Evolutionary conservation across 2,113 vertebrate genomes (phyloP).

Genomic region (Phalacrocorax brasilianus): DNA sequence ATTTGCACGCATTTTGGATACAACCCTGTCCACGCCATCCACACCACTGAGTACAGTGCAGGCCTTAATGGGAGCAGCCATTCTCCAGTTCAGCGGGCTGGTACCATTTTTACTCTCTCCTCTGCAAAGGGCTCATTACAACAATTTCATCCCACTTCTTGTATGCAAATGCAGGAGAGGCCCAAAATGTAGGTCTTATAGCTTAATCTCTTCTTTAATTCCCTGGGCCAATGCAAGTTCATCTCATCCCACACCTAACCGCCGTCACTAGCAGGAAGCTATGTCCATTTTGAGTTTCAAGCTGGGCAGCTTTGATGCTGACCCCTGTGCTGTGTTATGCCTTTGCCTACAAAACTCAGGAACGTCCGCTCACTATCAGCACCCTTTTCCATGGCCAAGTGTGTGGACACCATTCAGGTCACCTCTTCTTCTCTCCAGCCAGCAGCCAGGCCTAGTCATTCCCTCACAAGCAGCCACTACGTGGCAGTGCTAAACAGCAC

Average conservation of each 20-base stretch:
- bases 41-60: background rate
- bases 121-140: background rate
- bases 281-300: background rate
- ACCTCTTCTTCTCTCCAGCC: background rate
- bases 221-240: background rate
- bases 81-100: background rate
- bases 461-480: background rate
- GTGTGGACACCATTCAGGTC: background rate
- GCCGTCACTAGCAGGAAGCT: background rate
- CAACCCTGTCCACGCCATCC: background rate
- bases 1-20: background rate
- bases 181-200: background rate
- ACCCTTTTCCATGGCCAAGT: background rate
- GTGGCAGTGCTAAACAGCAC: background rate
- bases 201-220: background rate
- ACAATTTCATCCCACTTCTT: background rate
- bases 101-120: background rate
- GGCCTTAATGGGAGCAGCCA: background rate
- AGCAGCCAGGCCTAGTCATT: background rate
- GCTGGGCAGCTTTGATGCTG: background rate
- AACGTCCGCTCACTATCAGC: background rate
- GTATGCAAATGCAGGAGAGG: background rate
- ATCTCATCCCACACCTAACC: background rate
- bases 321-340: rapidly evolving
- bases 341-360: background rate